These are phyloP conservation scores for Oreohelix idahoensis DNA, from an alignment of 1,140 invertebrate species.

Conservation along the genomic window DNA sequence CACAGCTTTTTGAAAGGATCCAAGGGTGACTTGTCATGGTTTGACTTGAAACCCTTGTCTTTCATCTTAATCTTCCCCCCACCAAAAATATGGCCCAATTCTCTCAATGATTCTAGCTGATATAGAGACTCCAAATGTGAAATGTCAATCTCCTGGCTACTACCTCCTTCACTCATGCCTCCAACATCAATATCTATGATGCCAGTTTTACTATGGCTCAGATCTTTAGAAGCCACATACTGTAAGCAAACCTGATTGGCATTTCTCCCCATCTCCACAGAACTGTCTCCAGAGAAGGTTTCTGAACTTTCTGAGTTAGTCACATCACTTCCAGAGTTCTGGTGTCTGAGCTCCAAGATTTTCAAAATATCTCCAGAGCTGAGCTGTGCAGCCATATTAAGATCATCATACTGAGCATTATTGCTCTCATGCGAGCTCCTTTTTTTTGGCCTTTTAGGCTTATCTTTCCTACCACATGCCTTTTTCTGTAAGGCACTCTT, in stretches of 20 bases:
- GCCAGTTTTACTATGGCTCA: constrained; percentile 48
- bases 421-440: constrained; percentile 58
- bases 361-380: constrained; percentile 52
- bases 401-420: constrained; percentile 43
- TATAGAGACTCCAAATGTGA: constrained; percentile 56
- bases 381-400: constrained; percentile 44
- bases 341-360: constrained; percentile 47
- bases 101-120: constrained; percentile 40
- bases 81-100: constrained; percentile 28
- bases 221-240: constrained; percentile 48
- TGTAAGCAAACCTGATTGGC: constrained; percentile 48
- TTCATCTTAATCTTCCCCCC: constrained; percentile 10
- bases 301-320: constrained; percentile 46
- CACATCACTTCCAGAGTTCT: constrained; percentile 50
- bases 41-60: neutral
- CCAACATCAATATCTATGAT: constrained; percentile 61
- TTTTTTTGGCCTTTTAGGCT: constrained; percentile 49
- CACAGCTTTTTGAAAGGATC: constrained; percentile 45
- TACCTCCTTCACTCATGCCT: constrained; percentile 40
- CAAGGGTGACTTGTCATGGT: constrained; percentile 50
- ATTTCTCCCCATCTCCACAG: constrained; percentile 40
- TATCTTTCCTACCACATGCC: neutral
- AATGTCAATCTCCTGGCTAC: constrained; percentile 36
- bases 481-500: constrained; percentile 35
- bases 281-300: constrained; percentile 34